Evolutionary conservation across 2,888 invertebrate species (phyloP).

Genomic region (Drosophila hamatofila): DNA sequence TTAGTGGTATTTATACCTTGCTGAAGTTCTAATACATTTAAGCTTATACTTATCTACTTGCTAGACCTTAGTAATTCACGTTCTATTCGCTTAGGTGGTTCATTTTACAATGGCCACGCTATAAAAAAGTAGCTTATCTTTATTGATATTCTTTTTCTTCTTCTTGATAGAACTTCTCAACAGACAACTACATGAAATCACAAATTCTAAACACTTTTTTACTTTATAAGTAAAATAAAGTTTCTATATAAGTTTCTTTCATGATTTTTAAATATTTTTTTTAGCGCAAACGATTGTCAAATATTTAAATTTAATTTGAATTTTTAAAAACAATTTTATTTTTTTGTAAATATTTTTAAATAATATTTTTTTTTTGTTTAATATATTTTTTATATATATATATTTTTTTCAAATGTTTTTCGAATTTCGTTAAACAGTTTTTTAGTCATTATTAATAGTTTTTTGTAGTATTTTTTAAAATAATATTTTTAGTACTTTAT

Average conservation of each 20-base stretch:
- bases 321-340: conserved; percentile 6
- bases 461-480: conserved; percentile 7
- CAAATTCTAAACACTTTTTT: conserved; percentile 47
- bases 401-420: conserved; percentile 10
- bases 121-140: conserved; percentile 29
- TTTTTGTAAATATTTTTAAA: conserved; percentile 8
- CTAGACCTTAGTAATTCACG: conserved; percentile 11
- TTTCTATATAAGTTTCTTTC: conserved; percentile 24
- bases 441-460: conserved; percentile 6
- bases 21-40: conserved; percentile 27
- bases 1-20: conserved; percentile 31
- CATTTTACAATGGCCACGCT: conserved; percentile 12
- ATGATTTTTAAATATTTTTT: conserved; percentile 12
- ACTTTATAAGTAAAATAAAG: conserved; percentile 65
- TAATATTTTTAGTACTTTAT: not conserved
- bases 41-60: conserved; percentile 6
- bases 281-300: conserved; percentile 70
- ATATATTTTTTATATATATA: conserved; percentile 27
- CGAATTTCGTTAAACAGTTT: not conserved
- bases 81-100: conserved; percentile 12
- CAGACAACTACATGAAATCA: conserved; percentile 55
- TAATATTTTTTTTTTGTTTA: conserved; percentile 22
- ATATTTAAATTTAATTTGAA: conserved; percentile 49
- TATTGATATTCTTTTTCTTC: conserved; percentile 10
- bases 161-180: not conserved